Conservation (phyloP, 2,888 invertebrate species). For the Hirudinaria manillensis region DNA sequence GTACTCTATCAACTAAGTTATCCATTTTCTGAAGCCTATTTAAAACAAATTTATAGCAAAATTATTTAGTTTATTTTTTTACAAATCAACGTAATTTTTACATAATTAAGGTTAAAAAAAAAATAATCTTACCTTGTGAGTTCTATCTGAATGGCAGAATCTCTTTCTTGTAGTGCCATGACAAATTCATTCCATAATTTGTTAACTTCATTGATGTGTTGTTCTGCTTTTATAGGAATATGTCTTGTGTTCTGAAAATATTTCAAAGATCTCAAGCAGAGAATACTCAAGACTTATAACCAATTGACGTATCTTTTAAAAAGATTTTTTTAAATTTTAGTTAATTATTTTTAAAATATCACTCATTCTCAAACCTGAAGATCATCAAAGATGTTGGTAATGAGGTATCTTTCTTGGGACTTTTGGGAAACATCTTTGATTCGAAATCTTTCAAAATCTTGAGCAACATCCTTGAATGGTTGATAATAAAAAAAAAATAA, state of each 20-base stretch:
- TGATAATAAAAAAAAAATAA: no score
- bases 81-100: no score
- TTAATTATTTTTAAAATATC: no score
- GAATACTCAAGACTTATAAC: not conserved
- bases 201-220: not conserved
- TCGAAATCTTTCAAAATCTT: slow-evolving; percentile 1
- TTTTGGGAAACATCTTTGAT: not conserved
- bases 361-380: not conserved
- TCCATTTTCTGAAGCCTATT: not conserved
- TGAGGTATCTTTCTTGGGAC: slow-evolving; percentile 3
- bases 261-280: not conserved
- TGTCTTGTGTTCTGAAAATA: not conserved
- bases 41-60: not conserved
- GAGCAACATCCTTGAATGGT: slow-evolving; percentile 1
- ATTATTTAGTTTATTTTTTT: no score
- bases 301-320: not conserved
- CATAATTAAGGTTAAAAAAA: no score
- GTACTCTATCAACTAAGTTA: not conserved
- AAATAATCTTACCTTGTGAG: not conserved
- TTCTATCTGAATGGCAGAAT: slow-evolving; percentile 8
- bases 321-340: no score
- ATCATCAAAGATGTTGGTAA: slow-evolving; percentile 9
- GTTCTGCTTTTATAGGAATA: not conserved
- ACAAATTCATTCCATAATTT: slow-evolving; percentile 18
- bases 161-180: slow-evolving; percentile 1